phyloP scores from a whole-genome alignment of 92 coral and sea anemone species.

The Blastomussa wellsi region DNA sequence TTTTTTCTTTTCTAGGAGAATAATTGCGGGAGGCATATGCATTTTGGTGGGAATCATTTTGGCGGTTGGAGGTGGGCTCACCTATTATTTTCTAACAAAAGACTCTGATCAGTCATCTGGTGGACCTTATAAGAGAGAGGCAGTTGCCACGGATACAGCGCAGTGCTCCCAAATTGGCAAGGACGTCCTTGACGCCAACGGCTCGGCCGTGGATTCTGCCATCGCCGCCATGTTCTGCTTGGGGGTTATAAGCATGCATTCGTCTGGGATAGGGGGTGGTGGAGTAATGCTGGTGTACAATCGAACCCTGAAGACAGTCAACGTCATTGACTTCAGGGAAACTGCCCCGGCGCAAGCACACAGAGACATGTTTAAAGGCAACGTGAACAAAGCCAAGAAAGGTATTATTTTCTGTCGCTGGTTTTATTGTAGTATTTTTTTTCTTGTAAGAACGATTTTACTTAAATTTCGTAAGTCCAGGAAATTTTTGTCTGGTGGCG shows the following conservation, averaged over 20 bases:
- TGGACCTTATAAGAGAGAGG: conserved; percentile 51
- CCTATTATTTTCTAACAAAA: not conserved
- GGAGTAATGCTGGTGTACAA: conserved; percentile 82
- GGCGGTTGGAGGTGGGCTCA: not conserved
- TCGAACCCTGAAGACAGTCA: conserved; percentile 19
- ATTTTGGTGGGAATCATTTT: not conserved
- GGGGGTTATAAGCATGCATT: conserved; percentile 92
- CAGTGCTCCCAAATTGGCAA: conserved; percentile 81
- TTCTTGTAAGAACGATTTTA: no score
- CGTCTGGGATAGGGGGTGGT: conserved; percentile 91
- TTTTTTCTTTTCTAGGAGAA: not conserved
- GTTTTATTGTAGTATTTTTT: not conserved
- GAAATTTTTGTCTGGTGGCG: no score
- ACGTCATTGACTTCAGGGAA: conserved; percentile 75
- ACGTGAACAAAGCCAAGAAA: not conserved
- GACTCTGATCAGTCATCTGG: conserved; percentile 18
- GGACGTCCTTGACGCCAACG: conserved; percentile 53
- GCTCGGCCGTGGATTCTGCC: conserved; percentile 97
- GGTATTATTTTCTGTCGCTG: conserved; percentile 26
- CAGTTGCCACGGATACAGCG: conserved; percentile 75
- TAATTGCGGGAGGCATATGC: not conserved
- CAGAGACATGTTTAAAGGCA: conserved; percentile 55
- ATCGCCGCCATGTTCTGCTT: conserved; percentile 90
- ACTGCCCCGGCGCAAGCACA: conserved; percentile 66
- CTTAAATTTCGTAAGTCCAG: no score